Evolutionary conservation across 2,888 invertebrate genomes (phyloP), one percentile per base, ranked within the genome.

Genomic region (Phalera bucephala): DNA sequence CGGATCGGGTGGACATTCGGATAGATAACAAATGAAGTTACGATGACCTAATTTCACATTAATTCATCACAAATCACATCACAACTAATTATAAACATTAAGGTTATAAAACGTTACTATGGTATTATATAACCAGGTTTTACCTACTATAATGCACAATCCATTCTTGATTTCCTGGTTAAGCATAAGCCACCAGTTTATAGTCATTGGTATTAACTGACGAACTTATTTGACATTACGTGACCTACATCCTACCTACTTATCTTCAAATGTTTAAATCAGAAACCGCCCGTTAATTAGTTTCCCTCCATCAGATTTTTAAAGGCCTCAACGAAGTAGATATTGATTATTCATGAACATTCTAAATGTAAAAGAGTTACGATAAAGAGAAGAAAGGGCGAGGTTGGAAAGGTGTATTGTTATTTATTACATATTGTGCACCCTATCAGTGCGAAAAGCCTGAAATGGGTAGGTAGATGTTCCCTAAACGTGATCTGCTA

Each of bases 271-370:
- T 43, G 32, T 43, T 43, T 34, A 61, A 61, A 60, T 66, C 55
- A 65, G 49, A n/a, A n/a, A n/a, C n/a, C n/a, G n/a, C n/a, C n/a
- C n/a, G n/a, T n/a, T n/a, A n/a, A n/a, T n/a, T n/a, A n/a, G 58
- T 51, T 53, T 48, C 43, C 48, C 49, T 40, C 52, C 35, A 36
- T 43, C 17, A 17, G 17, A 17, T 17, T 63, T 64, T 63, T 62
- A 52, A 43, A 56, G 45, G 55, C 42, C 44, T 47, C 32, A 57
- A 45, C 51, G 46, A 54, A 56, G 45, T 40, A 40, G 46, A 52
- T 54, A 63, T 64, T 65, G 54, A 62, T 67, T 71, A 68, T 73
- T 71, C 61, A 72, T 71, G 69, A 65, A 55, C 52, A 43, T 57
- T 67, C 61, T 50, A 63, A 52, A 61, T 62, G 59, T 61, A 50